Conservation (phyloP, 2,888 invertebrate species). For the Drosophila mercatorum region DNA sequence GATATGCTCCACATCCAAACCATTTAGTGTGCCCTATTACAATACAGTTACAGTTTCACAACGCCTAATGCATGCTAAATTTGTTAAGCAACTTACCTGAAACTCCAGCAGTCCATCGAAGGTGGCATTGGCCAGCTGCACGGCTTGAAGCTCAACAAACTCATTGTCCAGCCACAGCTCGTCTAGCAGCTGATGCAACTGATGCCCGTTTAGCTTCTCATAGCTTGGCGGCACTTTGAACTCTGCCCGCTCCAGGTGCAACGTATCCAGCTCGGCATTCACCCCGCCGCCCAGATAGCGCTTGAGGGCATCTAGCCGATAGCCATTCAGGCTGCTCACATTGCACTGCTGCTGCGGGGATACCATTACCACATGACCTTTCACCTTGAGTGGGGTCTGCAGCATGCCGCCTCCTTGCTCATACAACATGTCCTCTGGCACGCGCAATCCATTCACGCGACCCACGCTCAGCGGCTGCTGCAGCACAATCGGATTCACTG, state of each 20-base stretch:
- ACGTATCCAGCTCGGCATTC: slow-evolving; percentile 29
- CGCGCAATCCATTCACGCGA: slow-evolving; percentile 82
- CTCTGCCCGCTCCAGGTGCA: slow-evolving; percentile 84
- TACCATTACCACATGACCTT: slow-evolving; percentile 38
- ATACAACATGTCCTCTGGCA: slow-evolving; percentile 85
- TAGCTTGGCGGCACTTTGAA: slow-evolving; percentile 85
- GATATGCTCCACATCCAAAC: slow-evolving; percentile 85
- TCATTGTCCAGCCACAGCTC: slow-evolving; percentile 86
- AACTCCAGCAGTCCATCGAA: slow-evolving; percentile 79
- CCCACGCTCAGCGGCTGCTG: slow-evolving; percentile 73
- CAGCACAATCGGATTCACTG: slow-evolving; percentile 78
- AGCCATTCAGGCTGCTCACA: slow-evolving; percentile 68
- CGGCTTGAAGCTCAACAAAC: slow-evolving; percentile 62
- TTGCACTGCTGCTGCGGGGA: slow-evolving; percentile 49
- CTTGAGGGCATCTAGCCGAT: slow-evolving; percentile 60
- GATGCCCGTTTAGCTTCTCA: slow-evolving; percentile 82
- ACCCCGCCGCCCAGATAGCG: slow-evolving; percentile 55
- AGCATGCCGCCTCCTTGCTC: slow-evolving; percentile 70
- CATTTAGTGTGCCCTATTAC: slow-evolving; percentile 85
- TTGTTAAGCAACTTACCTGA: slow-evolving; percentile 55
- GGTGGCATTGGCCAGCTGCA: slow-evolving; percentile 64
- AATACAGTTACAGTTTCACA: slow-evolving; percentile 16
- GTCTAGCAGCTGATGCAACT: slow-evolving; percentile 81
- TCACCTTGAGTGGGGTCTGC: slow-evolving; percentile 57
- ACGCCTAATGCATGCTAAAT: not conserved